Percentiles rank a stretch among this genome's conserved stretches.
These are phyloP conservation scores for Amiota mariae DNA, from an alignment of 2,888 invertebrate genomes.

Conservation along the genomic window DNA sequence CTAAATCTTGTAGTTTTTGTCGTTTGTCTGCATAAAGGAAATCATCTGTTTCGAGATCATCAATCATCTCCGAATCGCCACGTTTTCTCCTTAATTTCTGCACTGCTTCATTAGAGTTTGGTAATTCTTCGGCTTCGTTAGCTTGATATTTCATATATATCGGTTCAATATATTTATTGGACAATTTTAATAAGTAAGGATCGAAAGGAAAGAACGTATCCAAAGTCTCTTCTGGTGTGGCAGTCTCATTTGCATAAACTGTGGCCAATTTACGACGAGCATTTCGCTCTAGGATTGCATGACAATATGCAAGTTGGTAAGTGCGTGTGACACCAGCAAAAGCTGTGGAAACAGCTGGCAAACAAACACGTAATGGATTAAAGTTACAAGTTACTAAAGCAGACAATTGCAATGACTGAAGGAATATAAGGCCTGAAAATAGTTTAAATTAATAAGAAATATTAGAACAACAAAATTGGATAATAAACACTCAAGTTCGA, in stretches of 20 bases:
- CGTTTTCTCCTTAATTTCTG: conserved; percentile 60
- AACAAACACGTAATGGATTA: conserved; percentile 90
- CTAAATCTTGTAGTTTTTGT: conserved; percentile 58
- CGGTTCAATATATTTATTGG: conserved; percentile 71
- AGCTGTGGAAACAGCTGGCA: conserved; percentile 83
- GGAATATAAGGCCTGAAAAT: conserved; percentile 81
- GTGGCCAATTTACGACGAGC: conserved; percentile 78
- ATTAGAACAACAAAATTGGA: conserved; percentile 8
- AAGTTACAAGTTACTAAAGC: conserved; percentile 88
- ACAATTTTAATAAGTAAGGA: conserved; percentile 82
- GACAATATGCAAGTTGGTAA: conserved; percentile 94
- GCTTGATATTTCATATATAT: conserved; percentile 76
- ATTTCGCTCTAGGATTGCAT: conserved; percentile 91
- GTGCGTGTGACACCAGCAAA: conserved; percentile 87
- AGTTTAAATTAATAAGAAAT: conserved; percentile 19
- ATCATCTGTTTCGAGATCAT: conserved; percentile 68
- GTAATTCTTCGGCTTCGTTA: conserved; percentile 62
- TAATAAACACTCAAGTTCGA: conserved; percentile 49
- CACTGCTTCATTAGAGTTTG: conserved; percentile 7
- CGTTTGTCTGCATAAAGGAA: conserved; percentile 70
- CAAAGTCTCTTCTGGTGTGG: conserved; percentile 74
- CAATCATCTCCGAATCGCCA: conserved; percentile 69
- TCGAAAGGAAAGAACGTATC: conserved; percentile 92
- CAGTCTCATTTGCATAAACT: conserved; percentile 75
- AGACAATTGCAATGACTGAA: conserved; percentile 87